Base-by-base conservation (phyloP, 1,140 invertebrate genomes). In the Drosophila saltans region DNA sequence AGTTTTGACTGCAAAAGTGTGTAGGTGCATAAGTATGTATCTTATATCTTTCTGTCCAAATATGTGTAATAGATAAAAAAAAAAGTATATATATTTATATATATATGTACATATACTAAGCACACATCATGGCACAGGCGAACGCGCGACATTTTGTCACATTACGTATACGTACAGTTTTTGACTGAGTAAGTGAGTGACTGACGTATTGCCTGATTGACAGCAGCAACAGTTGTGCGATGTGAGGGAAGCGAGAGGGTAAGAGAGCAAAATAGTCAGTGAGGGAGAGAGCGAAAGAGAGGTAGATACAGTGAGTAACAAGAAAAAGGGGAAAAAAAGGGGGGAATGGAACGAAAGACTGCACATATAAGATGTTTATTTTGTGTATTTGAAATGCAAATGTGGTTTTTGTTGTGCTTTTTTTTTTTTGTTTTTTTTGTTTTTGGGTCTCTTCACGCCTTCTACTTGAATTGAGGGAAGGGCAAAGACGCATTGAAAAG, bases 181-280 rank as follows among this genome's bases (percentile, higher is more conserved):
- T 60, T 66, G 72, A 28, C 39, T 61, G 58, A 33, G 26, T 68
- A 41, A 60, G 24, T 60, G 70, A 80, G 60, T 58, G 72, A 69
- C 71, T 79, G 86, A 81, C 81, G 62, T 76, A 89, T 89, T 89
- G 84, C 58, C 85, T 89, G 84, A 89, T 89, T 89, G 84, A 89
- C 84, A 89, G 81, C 80, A 71, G 69, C 82, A 79, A 67, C 70
- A 63, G 69, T 10, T 55, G 61, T 26, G 21, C 45, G 45, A 26
- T 52, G 21, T 52, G 45, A 8, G 24, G 45, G 45, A 48, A 48
- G 7, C 45, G 9, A 48, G 45, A 52, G 9, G 9, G 24, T 2
- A 52, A 8, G 39, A 9, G 39, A 40, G 10, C 2, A 24, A 6
- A 36, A 36, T 36, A 36, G 33, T 36, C 33, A 30, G 30, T 36